These are phyloP conservation scores for Neomonachus schauinslandi DNA, from an alignment of 2,113 vertebrate species.

Conservation along the genomic window DNA sequence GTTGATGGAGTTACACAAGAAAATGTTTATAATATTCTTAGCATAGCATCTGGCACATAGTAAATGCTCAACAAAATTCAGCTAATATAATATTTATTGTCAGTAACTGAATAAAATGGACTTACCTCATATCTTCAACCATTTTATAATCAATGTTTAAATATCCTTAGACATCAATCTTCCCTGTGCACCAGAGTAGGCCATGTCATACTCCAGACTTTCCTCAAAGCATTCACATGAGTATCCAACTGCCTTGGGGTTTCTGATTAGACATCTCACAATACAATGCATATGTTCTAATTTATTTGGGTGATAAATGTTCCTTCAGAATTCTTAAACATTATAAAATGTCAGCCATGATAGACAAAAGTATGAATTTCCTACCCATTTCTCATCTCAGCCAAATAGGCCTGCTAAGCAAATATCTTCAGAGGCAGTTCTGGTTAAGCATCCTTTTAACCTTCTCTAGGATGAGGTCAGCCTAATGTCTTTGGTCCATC, in stretches of 20 bases:
- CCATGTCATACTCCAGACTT: neutral
- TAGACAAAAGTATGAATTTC: constrained; percentile 32
- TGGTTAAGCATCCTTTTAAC: constrained; percentile 11
- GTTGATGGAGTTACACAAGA: neutral
- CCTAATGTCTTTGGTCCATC: neutral
- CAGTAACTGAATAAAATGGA: neutral
- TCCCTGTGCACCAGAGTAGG: neutral
- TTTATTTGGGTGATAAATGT: constrained; percentile 17
- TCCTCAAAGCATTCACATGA: neutral
- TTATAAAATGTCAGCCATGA: constrained; percentile 22
- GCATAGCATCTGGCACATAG: neutral
- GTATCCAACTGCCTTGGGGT: neutral
- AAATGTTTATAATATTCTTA: neutral
- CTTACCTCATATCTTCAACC: neutral
- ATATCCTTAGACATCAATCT: neutral
- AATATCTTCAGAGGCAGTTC: constrained; percentile 31
- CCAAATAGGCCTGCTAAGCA: neutral
- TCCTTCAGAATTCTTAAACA: constrained; percentile 1
- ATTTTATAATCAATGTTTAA: neutral
- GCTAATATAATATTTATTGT: neutral
- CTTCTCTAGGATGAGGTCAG: constrained; percentile 12
- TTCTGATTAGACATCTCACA: neutral
- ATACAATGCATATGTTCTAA: neutral
- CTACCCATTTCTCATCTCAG: neutral
- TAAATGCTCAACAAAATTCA: neutral